Evolutionary conservation across 2,797 vertebrate genomes (phyloP).

Genomic region (Pelobates cultripes): DNA sequence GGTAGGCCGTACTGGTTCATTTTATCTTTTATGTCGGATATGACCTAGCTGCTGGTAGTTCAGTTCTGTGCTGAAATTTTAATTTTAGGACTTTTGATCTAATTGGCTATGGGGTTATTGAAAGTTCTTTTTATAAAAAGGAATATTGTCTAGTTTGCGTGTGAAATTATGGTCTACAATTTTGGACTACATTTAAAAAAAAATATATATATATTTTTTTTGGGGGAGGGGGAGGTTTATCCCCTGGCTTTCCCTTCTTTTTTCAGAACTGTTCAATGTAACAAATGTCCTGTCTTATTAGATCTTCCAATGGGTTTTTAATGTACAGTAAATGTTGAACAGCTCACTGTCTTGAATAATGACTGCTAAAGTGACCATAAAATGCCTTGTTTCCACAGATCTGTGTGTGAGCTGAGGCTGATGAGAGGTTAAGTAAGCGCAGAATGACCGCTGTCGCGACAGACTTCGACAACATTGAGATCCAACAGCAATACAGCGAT

Average conservation of each 20-base stretch:
- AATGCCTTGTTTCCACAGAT: slow-evolving; percentile 63
- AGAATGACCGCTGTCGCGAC: slow-evolving; percentile 92
- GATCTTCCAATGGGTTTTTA: too few relatives aligned
- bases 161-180: too few relatives aligned
- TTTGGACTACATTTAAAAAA: too few relatives aligned
- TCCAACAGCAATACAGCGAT: slow-evolving; percentile 92
- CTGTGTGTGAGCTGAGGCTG: slow-evolving; percentile 73
- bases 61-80: not conserved
- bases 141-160: too few relatives aligned
- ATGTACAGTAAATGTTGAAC: too few relatives aligned
- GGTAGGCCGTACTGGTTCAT: too few relatives aligned
- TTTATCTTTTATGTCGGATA: not conserved
- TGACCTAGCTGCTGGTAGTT: slow-evolving; percentile 9
- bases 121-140: not conserved
- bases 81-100: slow-evolving; percentile 22
- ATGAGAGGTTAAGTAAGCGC: slow-evolving; percentile 76
- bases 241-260: too few relatives aligned
- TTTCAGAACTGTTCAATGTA: too few relatives aligned
- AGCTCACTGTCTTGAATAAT: too few relatives aligned
- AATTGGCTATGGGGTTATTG: not conserved
- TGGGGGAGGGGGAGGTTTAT: too few relatives aligned
- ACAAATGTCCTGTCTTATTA: too few relatives aligned
- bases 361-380: not conserved
- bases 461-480: slow-evolving; percentile 94
- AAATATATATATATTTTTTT: too few relatives aligned